These are phyloP conservation scores for Patella caerulea DNA, from an alignment of 2,888 invertebrate genomes.

Conservation along the genomic window DNA sequence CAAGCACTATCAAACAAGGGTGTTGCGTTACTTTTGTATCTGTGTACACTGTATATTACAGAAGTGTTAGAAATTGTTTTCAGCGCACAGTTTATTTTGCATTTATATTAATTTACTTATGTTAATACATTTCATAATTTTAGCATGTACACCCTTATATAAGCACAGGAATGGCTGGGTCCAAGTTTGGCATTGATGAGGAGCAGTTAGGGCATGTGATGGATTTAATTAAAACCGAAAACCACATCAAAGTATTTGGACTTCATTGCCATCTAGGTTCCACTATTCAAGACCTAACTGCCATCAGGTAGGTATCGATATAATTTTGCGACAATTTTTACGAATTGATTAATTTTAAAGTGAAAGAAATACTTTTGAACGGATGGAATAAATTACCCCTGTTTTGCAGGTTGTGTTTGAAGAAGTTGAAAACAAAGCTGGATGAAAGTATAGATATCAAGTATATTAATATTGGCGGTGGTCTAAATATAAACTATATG, in stretches of 20 bases:
- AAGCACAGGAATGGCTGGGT: slow-evolving; percentile 62
- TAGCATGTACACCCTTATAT: slow-evolving; percentile 68
- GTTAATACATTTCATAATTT: slow-evolving; percentile 18
- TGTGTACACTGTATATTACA: background rate
- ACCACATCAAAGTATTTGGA: slow-evolving; percentile 64
- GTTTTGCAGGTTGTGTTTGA: slow-evolving; percentile 51
- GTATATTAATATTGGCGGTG: slow-evolving; percentile 71
- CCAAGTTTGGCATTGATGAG: slow-evolving; percentile 70
- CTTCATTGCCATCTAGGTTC: slow-evolving; percentile 72
- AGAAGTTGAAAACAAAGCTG: slow-evolving; percentile 50
- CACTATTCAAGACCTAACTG: slow-evolving; percentile 54
- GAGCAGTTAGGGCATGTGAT: slow-evolving; percentile 53
- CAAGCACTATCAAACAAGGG: background rate
- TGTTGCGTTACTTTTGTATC: background rate
- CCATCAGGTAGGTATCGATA: slow-evolving; percentile 48
- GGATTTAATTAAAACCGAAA: slow-evolving; percentile 36
- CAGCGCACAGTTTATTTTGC: background rate
- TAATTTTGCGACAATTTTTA: background rate
- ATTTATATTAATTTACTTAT: background rate
- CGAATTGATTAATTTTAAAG: no score
- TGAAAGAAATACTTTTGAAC: no score
- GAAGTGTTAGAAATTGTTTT: background rate
- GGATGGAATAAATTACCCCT: background rate
- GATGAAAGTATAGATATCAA: slow-evolving; percentile 42
- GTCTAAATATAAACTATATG: slow-evolving; percentile 68